These are phyloP conservation scores for Temnothorax ravouxi DNA, from an alignment of 2,888 invertebrate species.

Conservation along the genomic window DNA sequence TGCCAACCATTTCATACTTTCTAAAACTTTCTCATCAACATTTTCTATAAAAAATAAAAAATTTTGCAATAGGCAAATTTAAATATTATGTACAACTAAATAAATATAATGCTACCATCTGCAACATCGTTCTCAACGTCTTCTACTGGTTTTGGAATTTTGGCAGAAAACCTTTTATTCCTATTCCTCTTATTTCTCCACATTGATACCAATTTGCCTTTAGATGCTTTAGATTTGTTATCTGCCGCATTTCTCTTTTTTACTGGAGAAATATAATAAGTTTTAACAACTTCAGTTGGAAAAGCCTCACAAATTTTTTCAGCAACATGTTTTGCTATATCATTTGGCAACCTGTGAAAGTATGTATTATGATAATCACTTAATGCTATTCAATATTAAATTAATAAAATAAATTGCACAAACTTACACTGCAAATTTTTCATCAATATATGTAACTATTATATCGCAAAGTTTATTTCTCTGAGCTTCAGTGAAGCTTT, in stretches of 20 bases:
- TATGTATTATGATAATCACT: neutral
- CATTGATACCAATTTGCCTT: constrained; percentile 3
- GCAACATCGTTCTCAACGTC: neutral
- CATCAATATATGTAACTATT: neutral
- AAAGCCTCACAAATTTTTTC: constrained; percentile 2
- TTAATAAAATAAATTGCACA: neutral
- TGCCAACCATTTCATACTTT: constrained; percentile 87
- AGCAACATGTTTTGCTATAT: neutral
- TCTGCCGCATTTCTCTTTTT: neutral
- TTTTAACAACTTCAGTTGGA: constrained; percentile 4
- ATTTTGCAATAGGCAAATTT: neutral
- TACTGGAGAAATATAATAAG: neutral
- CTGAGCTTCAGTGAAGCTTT: constrained; percentile 8
- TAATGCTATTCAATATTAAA: neutral
- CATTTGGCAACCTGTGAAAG: neutral
- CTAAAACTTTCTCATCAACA: neutral
- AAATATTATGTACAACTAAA: neutral
- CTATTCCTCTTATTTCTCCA: neutral
- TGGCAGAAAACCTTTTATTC: neutral
- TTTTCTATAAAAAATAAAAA: constrained; percentile 6
- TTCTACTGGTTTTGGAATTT: neutral
- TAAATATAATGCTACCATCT: neutral
- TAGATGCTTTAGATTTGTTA: constrained; percentile 6
- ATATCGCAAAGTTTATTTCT: constrained; percentile 10
- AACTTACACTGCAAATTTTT: neutral